Percentiles rank a stretch among this genome's conserved stretches.
phyloP scores from a whole-genome alignment of 1,140 invertebrate species.

The Platyscapa corneri region DNA sequence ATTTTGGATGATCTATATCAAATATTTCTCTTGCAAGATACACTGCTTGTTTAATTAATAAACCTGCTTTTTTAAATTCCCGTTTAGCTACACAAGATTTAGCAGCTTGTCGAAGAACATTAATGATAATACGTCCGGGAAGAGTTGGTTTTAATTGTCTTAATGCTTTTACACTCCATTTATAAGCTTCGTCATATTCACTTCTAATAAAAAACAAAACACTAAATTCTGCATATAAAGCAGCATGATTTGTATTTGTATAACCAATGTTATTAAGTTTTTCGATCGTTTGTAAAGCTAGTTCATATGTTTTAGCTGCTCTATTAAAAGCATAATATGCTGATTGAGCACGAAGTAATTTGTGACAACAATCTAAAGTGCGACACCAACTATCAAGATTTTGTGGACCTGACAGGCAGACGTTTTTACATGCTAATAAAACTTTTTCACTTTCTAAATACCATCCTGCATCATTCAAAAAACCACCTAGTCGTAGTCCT shows the following conservation, averaged over 20 bases:
- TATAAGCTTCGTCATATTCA: constrained; percentile 87
- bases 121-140: constrained; percentile 80
- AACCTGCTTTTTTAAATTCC: constrained; percentile 85
- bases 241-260: constrained; percentile 78
- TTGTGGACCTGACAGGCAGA: constrained; percentile 76
- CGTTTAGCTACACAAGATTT: constrained; percentile 92
- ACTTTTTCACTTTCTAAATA: constrained; percentile 83
- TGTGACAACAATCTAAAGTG: constrained; percentile 84
- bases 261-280: constrained; percentile 70
- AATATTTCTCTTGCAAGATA: constrained; percentile 82
- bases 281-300: constrained; percentile 76
- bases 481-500: constrained; percentile 80
- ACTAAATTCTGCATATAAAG: constrained; percentile 86
- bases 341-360: constrained; percentile 86
- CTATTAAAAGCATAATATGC: constrained; percentile 84
- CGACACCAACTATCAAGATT: constrained; percentile 70
- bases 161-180: constrained; percentile 85
- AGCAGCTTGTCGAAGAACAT: constrained; percentile 87
- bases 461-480: constrained; percentile 91
- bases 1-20: constrained; percentile 83
- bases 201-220: constrained; percentile 86
- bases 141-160: constrained; percentile 78
- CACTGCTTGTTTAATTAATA: constrained; percentile 88
- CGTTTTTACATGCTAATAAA: constrained; percentile 78
- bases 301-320: constrained; percentile 79